Evolutionary conservation across 2,888 invertebrate genomes (phyloP).

Genomic region (Drosophila meridionalis): DNA sequence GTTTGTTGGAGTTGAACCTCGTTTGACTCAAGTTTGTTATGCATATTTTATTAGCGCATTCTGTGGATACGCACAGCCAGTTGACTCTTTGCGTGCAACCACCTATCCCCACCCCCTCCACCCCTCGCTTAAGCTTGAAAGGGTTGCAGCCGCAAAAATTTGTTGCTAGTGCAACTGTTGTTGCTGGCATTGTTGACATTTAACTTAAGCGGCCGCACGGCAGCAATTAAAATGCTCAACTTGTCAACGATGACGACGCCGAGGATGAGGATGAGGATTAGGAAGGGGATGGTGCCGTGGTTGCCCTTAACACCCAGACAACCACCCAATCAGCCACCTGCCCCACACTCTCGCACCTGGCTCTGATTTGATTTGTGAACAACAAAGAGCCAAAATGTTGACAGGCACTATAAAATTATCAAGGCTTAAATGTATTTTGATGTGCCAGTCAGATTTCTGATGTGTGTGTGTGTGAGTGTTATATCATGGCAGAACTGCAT

Average conservation of each 20-base stretch:
- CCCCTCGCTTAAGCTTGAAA: conserved; percentile 7
- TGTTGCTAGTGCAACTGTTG: conserved; percentile 44
- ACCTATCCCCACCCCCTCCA: conserved; percentile 8
- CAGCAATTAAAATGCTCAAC: conserved; percentile 77
- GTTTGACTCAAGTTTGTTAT: conserved; percentile 70
- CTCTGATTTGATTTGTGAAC: conserved; percentile 72
- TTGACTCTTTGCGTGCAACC: conserved; percentile 75
- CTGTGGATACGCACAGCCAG: conserved; percentile 79
- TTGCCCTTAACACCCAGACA: conserved; percentile 52
- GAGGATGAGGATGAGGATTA: background rate
- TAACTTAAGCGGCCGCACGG: conserved; percentile 70
- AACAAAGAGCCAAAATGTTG: conserved; percentile 62
- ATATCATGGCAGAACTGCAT: background rate
- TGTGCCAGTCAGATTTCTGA: conserved; percentile 25
- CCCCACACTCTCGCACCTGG: conserved; percentile 7
- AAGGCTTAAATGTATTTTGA: conserved; percentile 1
- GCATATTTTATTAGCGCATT: conserved; percentile 77
- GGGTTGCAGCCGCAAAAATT: conserved; percentile 46
- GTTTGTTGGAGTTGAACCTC: conserved; percentile 18
- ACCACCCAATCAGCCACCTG: conserved; percentile 4
- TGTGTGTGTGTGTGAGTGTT: conserved; percentile 1
- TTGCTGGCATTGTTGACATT: conserved; percentile 61
- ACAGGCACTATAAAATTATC: conserved; percentile 47
- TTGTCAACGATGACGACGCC: conserved; percentile 70
- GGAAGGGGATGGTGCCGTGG: conserved; percentile 15